A percentile compares a stretch with the other conserved stretches of the same genome.
Evolutionary conservation across 2,888 invertebrate genomes (phyloP).

Genomic region (Trissolcus brochymenae): DNA sequence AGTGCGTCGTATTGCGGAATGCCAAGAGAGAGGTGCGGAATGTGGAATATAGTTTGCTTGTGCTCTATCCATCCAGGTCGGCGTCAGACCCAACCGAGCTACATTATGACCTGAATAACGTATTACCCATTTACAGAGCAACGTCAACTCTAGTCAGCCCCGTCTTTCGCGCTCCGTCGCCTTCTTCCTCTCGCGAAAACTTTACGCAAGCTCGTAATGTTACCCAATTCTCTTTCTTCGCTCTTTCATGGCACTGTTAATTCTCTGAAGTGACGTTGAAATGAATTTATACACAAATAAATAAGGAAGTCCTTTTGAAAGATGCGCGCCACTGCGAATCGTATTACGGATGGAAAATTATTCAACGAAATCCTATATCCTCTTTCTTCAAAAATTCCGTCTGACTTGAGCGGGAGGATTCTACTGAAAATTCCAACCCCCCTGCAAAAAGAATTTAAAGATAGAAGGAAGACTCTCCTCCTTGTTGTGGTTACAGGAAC

Average conservation of each 20-base stretch:
- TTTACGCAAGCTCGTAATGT: background rate
- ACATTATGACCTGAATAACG: slow-evolving; percentile 70
- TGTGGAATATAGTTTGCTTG: slow-evolving; percentile 62
- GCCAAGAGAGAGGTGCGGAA: slow-evolving; percentile 42
- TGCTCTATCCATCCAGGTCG: slow-evolving; percentile 50
- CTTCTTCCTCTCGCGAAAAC: slow-evolving; percentile 32
- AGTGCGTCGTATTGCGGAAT: slow-evolving; percentile 41
- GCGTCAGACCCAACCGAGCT: slow-evolving; percentile 56
- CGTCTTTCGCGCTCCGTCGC: slow-evolving; percentile 30
- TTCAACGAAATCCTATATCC: no score
- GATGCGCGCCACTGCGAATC: no score
- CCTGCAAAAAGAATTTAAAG: no score
- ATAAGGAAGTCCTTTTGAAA: no score
- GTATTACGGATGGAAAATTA: no score
- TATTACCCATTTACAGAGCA: slow-evolving; percentile 68
- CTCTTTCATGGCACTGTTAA: slow-evolving; percentile 9
- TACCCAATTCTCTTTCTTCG: background rate
- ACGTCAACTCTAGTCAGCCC: slow-evolving; percentile 49
- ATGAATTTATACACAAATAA: slow-evolving; percentile 4
- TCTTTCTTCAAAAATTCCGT: no score
- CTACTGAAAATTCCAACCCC: no score
- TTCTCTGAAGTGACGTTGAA: slow-evolving; percentile 15
- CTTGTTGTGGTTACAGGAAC: no score
- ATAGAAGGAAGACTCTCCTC: no score
- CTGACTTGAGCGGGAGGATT: no score